These are phyloP conservation scores for Podarcis muralis DNA, from an alignment of 2,113 vertebrate species.

Conservation along the genomic window DNA sequence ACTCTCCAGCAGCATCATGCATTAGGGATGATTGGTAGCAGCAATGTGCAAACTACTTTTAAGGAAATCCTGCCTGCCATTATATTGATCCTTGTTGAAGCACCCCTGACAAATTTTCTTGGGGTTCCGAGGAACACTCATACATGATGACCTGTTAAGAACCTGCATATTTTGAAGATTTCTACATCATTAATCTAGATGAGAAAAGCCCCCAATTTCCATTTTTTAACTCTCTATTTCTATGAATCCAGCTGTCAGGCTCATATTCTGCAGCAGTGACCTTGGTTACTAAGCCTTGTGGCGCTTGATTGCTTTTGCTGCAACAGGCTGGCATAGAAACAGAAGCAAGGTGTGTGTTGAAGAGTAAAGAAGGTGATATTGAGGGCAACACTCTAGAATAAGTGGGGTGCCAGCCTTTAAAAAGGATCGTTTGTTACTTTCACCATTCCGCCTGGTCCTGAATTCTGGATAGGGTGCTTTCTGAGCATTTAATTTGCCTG, in stretches of 20 bases:
- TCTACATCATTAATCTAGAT: not conserved
- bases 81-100: not conserved
- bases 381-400: not conserved
- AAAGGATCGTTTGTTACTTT: conserved; percentile 22
- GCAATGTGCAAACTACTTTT: not conserved
- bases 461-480: conserved; percentile 51
- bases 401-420: not conserved
- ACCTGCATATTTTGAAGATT: not conserved
- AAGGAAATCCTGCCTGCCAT: not conserved
- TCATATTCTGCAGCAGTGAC: not conserved
- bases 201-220: fast-evolving
- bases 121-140: not conserved
- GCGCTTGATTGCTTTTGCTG: not conserved
- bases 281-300: not conserved
- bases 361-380: not conserved
- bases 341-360: not conserved
- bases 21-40: too few species aligned
- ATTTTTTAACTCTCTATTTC: not conserved
- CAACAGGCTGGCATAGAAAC: not conserved
- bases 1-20: too few species aligned
- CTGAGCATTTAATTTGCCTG: conserved; percentile 60
- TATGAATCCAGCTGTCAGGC: not conserved
- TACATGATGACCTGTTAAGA: not conserved
- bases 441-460: fast-evolving
- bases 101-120: not conserved